Conservation (phyloP, 2,113 vertebrate species). For the Leucopsar rothschildi region DNA sequence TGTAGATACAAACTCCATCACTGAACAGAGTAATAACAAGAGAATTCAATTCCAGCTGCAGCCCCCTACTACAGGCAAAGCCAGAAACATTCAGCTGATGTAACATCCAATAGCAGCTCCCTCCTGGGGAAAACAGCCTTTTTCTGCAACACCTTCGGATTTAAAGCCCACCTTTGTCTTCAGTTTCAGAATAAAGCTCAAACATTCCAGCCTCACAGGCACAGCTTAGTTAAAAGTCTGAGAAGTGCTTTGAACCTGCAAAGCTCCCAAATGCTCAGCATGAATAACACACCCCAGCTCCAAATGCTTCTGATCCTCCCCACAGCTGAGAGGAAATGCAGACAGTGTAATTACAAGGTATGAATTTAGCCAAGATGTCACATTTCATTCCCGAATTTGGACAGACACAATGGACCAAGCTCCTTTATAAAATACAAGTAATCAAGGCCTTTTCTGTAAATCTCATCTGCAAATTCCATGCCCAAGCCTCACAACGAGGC, state of each 20-base stretch:
- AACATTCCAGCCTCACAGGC: background rate
- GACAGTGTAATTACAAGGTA: constrained; percentile 49
- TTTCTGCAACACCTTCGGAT: background rate
- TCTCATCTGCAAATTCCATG: constrained; percentile 27
- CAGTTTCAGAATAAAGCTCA: background rate
- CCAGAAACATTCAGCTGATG: background rate
- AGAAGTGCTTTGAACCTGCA: constrained; percentile 35
- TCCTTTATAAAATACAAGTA: background rate
- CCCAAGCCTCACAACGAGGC: background rate
- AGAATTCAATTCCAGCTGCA: background rate
- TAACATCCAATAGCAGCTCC: background rate
- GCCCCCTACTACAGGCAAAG: background rate
- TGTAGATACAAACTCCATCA: background rate
- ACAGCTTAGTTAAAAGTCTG: constrained; percentile 43
- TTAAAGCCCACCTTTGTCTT: background rate
- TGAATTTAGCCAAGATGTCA: constrained; percentile 27
- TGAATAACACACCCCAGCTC: constrained; percentile 17
- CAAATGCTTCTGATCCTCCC: constrained; percentile 18
- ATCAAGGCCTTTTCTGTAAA: constrained; percentile 43
- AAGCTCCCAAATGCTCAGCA: constrained; percentile 3
- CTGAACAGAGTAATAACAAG: background rate
- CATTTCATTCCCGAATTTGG: background rate
- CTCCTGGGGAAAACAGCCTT: background rate
- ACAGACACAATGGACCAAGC: constrained; percentile 21
- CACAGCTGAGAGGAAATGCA: constrained; percentile 52